Conservation (phyloP, 2,888 invertebrate species). For the Baccha elongata region DNA sequence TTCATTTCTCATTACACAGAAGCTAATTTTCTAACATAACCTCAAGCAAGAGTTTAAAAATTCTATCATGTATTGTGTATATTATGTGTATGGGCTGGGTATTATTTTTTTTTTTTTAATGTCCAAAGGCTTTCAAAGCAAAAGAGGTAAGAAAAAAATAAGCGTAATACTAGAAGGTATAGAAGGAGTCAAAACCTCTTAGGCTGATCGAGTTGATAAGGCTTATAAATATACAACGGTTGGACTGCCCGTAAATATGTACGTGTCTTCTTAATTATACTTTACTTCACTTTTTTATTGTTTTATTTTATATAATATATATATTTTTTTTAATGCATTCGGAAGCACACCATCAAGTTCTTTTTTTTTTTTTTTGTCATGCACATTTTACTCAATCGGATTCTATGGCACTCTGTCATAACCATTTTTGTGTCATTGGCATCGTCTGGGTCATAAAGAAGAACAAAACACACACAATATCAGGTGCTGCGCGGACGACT, state of each 20-base stretch:
- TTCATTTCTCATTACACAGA: conserved; percentile 4
- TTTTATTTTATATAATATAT: no score
- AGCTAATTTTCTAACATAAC: conserved; percentile 1
- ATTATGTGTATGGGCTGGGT: background rate
- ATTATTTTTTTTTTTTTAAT: background rate
- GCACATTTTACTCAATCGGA: conserved; percentile 40
- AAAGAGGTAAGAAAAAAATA: background rate
- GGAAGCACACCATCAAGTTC: conserved; percentile 45
- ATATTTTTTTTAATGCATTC: conserved; percentile 28
- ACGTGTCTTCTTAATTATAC: conserved; percentile 60
- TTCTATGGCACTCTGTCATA: conserved; percentile 44
- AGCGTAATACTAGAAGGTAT: conserved; percentile 27
- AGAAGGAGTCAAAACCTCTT: conserved; percentile 33
- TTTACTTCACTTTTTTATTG: conserved; percentile 44
- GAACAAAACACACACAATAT: conserved; percentile 53
- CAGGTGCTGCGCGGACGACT: conserved; percentile 49
- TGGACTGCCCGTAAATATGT: background rate
- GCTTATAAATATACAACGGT: conserved; percentile 10
- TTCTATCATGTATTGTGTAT: no score
- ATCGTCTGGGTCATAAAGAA: conserved; percentile 67
- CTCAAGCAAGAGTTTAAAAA: background rate
- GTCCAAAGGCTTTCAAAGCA: conserved; percentile 10
- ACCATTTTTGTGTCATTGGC: conserved; percentile 53
- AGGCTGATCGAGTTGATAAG: conserved; percentile 49
- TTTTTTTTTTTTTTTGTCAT: conserved; percentile 24